Conservation (phyloP, 2,797 vertebrate genomes). For the Gymnodraco acuticeps region DNA sequence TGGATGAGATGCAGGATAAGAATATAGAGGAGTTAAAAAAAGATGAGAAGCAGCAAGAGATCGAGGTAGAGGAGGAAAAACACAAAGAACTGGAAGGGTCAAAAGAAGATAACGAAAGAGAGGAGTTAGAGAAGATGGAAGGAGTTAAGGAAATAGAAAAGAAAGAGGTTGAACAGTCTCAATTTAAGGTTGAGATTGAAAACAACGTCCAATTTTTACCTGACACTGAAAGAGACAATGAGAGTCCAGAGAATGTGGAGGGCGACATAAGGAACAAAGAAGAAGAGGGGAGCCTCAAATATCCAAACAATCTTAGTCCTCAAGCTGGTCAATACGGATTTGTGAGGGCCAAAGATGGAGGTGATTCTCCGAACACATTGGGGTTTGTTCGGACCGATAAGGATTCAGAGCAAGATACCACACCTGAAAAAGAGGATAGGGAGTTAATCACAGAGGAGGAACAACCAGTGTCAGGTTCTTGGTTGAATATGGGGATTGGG, state of each 20-base stretch:
- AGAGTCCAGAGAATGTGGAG: background rate
- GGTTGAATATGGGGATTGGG: conserved; percentile 86
- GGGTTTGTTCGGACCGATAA: conserved; percentile 76
- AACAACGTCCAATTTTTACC: background rate
- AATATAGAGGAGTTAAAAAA: background rate
- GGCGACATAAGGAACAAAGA: background rate
- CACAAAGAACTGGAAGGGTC: background rate
- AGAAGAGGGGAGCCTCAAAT: background rate
- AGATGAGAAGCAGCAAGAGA: background rate
- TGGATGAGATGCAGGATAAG: background rate
- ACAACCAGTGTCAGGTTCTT: conserved; percentile 66
- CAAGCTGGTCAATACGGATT: background rate
- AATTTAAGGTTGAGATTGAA: background rate
- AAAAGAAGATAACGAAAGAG: background rate
- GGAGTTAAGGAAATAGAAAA: background rate
- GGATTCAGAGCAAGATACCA: conserved; percentile 50
- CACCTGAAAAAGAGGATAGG: conserved; percentile 47
- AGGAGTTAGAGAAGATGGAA: background rate
- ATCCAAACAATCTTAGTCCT: conserved; percentile 11
- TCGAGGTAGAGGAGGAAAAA: background rate
- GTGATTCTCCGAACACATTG: conserved; percentile 70
- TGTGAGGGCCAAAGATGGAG: background rate
- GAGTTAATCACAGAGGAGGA: conserved; percentile 46
- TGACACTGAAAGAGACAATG: background rate
- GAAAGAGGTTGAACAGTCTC: background rate